Evolutionary conservation across 1,140 invertebrate genomes (phyloP).

Genomic region (Atta texana): DNA sequence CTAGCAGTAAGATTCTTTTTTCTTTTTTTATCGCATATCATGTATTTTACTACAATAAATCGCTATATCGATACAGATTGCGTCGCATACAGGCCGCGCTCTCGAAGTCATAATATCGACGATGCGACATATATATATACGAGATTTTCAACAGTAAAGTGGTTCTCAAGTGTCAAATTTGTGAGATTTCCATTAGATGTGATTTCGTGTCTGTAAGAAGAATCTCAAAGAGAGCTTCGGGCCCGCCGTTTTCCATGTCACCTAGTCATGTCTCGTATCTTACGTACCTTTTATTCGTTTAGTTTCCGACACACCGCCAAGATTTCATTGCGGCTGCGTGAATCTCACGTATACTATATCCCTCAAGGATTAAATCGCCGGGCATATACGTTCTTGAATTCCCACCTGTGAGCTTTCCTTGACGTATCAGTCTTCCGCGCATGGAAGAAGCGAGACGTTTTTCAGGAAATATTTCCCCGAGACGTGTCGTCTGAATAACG

Average conservation of each 20-base stretch:
- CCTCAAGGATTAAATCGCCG: slow-evolving; percentile 27
- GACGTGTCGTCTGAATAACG: slow-evolving; percentile 49
- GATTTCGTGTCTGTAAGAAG: neutral
- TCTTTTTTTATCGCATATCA: slow-evolving; percentile 3
- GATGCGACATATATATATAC: slow-evolving; percentile 11
- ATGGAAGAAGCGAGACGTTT: slow-evolving; percentile 43
- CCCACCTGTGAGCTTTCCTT: neutral
- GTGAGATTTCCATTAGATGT: slow-evolving; percentile 22
- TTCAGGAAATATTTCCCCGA: slow-evolving; percentile 25
- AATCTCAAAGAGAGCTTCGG: neutral
- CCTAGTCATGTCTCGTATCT: neutral
- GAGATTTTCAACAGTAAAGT: neutral
- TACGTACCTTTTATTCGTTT: slow-evolving; percentile 10
- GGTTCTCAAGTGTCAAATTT: neutral
- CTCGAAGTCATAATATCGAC: slow-evolving; percentile 24
- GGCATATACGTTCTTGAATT: slow-evolving; percentile 13
- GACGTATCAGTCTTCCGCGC: neutral
- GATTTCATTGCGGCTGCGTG: slow-evolving; percentile 15
- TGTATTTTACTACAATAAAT: slow-evolving; percentile 47
- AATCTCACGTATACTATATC: slow-evolving; percentile 24
- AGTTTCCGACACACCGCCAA: neutral
- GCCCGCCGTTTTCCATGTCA: neutral
- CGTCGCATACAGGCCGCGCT: slow-evolving; percentile 8
- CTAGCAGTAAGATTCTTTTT: neutral
- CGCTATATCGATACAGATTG: slow-evolving; percentile 34